Conservation (phyloP, 2,113 vertebrate genomes). For the Sinocyclocheilus anshuiensis region DNA sequence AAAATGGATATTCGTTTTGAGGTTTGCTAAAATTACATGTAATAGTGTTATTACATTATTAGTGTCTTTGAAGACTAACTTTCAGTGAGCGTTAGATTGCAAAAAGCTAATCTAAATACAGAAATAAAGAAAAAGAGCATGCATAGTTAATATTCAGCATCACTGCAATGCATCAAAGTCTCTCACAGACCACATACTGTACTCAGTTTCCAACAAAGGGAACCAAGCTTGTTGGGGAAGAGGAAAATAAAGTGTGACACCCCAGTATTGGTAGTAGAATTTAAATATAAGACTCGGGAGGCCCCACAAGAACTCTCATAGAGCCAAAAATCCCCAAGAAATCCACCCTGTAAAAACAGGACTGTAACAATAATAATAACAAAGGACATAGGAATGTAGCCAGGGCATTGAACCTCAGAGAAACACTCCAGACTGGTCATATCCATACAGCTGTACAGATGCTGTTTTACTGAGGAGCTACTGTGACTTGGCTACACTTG, state of each 20-base stretch:
- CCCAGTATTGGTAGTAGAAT: conserved; percentile 1
- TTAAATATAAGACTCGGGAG: conserved; percentile 35
- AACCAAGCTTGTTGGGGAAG: not conserved
- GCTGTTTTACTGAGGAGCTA: conserved; percentile 30
- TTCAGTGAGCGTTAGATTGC: not conserved
- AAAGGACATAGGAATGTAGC: conserved; percentile 28
- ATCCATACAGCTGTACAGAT: conserved; percentile 31
- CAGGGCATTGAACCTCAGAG: conserved; percentile 11
- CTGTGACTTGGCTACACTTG: not conserved
- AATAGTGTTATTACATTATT: not conserved
- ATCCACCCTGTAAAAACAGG: conserved; percentile 38
- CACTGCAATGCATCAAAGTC: not conserved
- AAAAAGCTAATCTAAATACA: not conserved
- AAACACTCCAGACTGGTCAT: conserved; percentile 7
- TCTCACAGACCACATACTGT: conserved; percentile 6
- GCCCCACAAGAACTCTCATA: not conserved
- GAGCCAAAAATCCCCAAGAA: conserved; percentile 26
- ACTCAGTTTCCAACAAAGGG: not conserved
- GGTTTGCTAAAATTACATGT: not conserved
- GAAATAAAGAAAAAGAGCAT: not conserved
- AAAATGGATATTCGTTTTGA: not conserved
- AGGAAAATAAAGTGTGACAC: conserved; percentile 6
- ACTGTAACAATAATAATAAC: conserved; percentile 46
- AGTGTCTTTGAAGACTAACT: not conserved
- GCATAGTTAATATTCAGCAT: not conserved